Evolutionary conservation across 2,113 vertebrate species (phyloP).

Genomic region (Mastomys natalensis): DNA sequence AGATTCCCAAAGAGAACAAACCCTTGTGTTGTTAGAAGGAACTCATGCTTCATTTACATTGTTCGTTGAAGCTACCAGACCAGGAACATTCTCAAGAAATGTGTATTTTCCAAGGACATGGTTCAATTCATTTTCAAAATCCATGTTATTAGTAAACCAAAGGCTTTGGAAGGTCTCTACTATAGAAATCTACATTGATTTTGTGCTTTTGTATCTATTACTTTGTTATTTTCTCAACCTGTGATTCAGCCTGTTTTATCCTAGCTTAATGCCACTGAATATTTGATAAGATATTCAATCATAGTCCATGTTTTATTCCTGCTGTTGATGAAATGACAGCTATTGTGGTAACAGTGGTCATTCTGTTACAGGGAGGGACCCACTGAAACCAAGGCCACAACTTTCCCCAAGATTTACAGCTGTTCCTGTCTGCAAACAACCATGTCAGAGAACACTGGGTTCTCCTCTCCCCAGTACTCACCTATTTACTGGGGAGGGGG

Average conservation of each 20-base stretch:
- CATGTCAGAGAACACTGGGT: background rate
- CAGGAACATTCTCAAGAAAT: constrained; percentile 22
- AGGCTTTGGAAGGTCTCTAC: background rate
- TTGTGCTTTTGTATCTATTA: constrained; percentile 33
- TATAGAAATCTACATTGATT: background rate
- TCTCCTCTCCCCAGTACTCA: background rate
- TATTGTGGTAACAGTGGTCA: background rate
- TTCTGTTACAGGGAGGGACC: constrained; percentile 8
- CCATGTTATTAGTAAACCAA: constrained; percentile 48
- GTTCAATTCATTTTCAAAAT: constrained; percentile 18
- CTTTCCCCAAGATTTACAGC: background rate
- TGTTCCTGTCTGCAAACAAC: background rate
- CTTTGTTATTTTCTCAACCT: constrained; percentile 29
- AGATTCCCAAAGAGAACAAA: constrained; percentile 54
- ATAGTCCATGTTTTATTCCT: background rate
- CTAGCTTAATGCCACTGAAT: background rate
- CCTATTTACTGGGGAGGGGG: background rate
- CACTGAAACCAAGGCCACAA: background rate
- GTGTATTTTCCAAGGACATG: constrained; percentile 12
- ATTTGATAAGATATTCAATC: background rate
- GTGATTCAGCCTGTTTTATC: background rate
- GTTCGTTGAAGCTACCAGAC: constrained; percentile 10
- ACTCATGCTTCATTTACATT: constrained; percentile 46
- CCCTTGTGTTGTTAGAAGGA: constrained; percentile 44
- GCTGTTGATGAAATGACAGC: background rate